Base-by-base conservation (phyloP, 2,888 invertebrate genomes). In the Lypha dubia region DNA sequence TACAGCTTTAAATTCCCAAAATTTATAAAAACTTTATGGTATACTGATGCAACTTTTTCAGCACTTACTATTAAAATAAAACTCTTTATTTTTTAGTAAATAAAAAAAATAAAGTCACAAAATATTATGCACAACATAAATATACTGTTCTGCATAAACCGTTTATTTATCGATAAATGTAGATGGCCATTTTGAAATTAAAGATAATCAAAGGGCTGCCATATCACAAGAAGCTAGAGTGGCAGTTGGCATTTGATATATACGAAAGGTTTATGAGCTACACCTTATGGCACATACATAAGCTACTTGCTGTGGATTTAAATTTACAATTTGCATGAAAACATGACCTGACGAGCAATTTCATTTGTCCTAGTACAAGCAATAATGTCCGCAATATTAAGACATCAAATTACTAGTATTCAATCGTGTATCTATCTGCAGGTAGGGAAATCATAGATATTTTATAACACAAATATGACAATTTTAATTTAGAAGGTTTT, bases 181-280 rank as follows among this genome's bases (percentile, higher is more conserved):
- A 49, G 75, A 84, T 80, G 80, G 84, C 80, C 80, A 84, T 84
- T 84, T 84, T 84, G 84, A 84, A 84, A 80, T 44, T 60, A 22
- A 28, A 49, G 38, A 53, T 63, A 75, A 38, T n/a, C n/a, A 63
- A 5, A 38, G 65, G 4, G 67, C 1, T 79, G 51, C 71, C 77
- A 71, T 6, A 44, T 1, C 4, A 5, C 13, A 20, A 20, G 1
- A 44, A 22, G 7, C 0, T 9, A 9, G 2, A 38, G 22, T 70
- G 63, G 53, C 46, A 74, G 28, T 53, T 41, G 41, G 3, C 9
- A 0, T 0, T 0, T 15, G 17, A 11, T 35, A 62, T 60, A 70
- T 60, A 75, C 9, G 0, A 62, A 62, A 63, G 53, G 4, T 53
- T 22, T 1, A 28, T 4, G 32, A 11, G 6, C 28, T 65, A 8